Base-by-base conservation (phyloP, 1,140 invertebrate species). In the Drosophila ambigua region DNA sequence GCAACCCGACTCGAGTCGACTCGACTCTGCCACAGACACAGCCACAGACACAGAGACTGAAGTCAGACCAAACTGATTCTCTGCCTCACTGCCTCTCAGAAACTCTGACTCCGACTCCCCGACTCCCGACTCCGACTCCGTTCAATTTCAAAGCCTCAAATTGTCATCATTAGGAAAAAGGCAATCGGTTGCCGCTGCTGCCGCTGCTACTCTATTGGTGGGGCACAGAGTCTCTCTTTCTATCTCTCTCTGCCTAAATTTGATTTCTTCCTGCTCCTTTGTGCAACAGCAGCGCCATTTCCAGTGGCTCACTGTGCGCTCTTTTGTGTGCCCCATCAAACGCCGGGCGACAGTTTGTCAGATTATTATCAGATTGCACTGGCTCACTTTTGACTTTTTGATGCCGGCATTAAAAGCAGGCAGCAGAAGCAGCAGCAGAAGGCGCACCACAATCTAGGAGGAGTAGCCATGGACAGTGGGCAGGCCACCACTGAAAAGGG, bases 291-390 rank as follows among this genome's bases (percentile, higher is more conserved):
- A 39, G 35, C 35, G 35, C 35, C 35, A 39, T 39, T 39, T 13
- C 1, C 35, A 39, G 35, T 39, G 35, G 35, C 35, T 39, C 35
- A 39, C 26, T 28, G 26, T 28, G 35, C 5, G 77, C 81, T 68
- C 75, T 79, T 79, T 79, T 63, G 76, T 84, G 82, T 83, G 35
- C 35, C 75, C 75, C 82, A 77, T 87, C 82, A 87, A 87, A 87
- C 82, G 82, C 84, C 79, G 79, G 35, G 77, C 88, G 88, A 90
- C 88, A 90, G 88, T 90, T 90, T 90, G 88, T 90, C 88, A 90
- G 88, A 90, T 90, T 90, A 82, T 90, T 90, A 90, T 90, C 88
- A 79, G 83, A 90, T 88, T 90, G 88, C 83, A 90, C 81, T 90
- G 85, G 72, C 84, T 90, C 85, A 88, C 83, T 88, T 88, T 88